Conservation (phyloP, 2,888 invertebrate species). For the Uloborus plumipes region DNA sequence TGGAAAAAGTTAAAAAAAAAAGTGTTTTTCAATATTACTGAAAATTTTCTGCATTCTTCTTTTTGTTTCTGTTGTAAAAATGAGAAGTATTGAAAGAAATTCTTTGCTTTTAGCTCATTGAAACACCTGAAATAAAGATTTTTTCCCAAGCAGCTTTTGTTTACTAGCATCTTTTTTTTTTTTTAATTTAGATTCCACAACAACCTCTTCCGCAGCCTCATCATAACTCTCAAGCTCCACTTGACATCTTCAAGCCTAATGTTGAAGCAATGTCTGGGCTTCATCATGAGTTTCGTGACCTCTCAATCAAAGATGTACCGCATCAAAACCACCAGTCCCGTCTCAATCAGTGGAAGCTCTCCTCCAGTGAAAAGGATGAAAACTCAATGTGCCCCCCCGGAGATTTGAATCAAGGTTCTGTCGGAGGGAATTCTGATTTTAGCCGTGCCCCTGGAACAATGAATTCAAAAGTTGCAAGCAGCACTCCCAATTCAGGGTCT, state of each 20-base stretch:
- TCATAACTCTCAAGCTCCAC: slow-evolving; percentile 15
- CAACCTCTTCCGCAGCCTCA: slow-evolving; percentile 18
- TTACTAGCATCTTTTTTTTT: no score
- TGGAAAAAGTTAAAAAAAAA: no score
- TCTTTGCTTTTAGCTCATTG: neutral
- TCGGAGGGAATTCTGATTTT: slow-evolving; percentile 76
- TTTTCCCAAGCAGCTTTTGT: no score
- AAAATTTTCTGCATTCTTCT: no score
- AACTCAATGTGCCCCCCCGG: slow-evolving; percentile 74
- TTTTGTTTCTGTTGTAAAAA: no score
- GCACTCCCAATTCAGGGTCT: slow-evolving; percentile 18
- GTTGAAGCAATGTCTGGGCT: slow-evolving; percentile 70
- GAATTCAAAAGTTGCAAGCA: slow-evolving; percentile 20
- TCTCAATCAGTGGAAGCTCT: slow-evolving; percentile 81
- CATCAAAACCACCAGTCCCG: slow-evolving; percentile 51
- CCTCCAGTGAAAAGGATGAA: slow-evolving; percentile 72
- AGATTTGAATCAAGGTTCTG: neutral
- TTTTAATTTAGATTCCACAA: slow-evolving; percentile 13
- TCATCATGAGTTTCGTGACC: slow-evolving; percentile 84
- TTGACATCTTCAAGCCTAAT: slow-evolving; percentile 58
- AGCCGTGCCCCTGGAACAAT: slow-evolving; percentile 85
- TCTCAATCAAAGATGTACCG: slow-evolving; percentile 77
- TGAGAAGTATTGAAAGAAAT: neutral
- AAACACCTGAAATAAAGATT: neutral
- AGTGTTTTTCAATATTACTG: no score